Evolutionary conservation across 1,140 invertebrate species (phyloP), one percentile per base, ranked within the genome.

Genomic region (Dendrolimus kikuchii): DNA sequence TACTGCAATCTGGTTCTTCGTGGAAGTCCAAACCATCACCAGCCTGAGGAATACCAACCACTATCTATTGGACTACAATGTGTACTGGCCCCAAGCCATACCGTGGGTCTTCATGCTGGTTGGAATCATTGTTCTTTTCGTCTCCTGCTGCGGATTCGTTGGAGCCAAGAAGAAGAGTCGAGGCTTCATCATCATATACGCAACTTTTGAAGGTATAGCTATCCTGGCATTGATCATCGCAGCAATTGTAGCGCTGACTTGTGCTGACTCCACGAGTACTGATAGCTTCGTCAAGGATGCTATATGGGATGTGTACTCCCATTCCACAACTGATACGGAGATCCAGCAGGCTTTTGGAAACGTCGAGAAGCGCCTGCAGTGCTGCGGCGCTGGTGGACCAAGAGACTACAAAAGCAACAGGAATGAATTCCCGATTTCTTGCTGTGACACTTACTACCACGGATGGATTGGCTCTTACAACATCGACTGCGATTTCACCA

Each of bases 371-470:
- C 74, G 78, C 10, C 36, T 82, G 9, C 80, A 86, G 43, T 86
- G 82, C 59, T 86, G 82, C 39, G 82, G 82, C 0, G 75, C 78
- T 0, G 73, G 73, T 6, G 68, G 74, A 9, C 82, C 82, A 0
- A 64, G 82, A 7, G 82, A 86, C 55, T 86, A 86, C 60, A 76
- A 72, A 54, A 81, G 74, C 10, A 81, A 78, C 80, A 77, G 71
- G 50, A 47, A 59, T 0, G 73, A 79, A 7, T 83, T 86, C 51
- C 80, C 81, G 0, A 56, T 69, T 38, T 82, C 81, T 0, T 85
- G 81, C 56, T 85, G 81, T 40, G 79, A 85, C 42, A 71, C 71
- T 0, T 77, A 75, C 56, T 81, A 79, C 56, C 78, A 81, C 47
- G 80, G 77, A 0, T 86, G 71, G 62, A 60, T 83, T 42, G 77